These are phyloP conservation scores for Cosmia pyralina DNA, from an alignment of 2,888 invertebrate genomes.

Conservation along the genomic window DNA sequence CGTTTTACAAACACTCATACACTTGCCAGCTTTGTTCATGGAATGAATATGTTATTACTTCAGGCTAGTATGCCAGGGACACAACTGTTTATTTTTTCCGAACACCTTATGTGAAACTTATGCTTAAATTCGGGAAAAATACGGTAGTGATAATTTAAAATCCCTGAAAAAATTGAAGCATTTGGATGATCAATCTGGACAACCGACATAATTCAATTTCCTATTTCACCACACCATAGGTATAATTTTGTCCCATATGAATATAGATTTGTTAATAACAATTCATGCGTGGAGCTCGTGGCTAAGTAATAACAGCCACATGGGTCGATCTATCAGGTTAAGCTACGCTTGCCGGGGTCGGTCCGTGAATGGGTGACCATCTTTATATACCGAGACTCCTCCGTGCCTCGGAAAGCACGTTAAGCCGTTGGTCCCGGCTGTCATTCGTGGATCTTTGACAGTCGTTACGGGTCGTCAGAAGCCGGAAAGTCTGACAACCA, in stretches of 20 bases:
- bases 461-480: too few species aligned
- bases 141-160: not conserved
- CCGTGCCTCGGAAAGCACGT: too few species aligned
- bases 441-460: too few species aligned
- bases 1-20: slow-evolving; percentile 43
- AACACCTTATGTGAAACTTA: not conserved
- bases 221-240: not conserved
- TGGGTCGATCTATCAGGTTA: too few species aligned
- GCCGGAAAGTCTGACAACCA: too few species aligned
- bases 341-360: too few species aligned
- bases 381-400: too few species aligned
- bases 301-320: too few species aligned
- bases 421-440: too few species aligned
- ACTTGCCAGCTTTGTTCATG: slow-evolving; percentile 31
- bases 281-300: too few species aligned
- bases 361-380: too few species aligned
- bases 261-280: not conserved
- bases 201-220: not conserved
- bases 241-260: not conserved
- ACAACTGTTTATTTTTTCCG: not conserved
- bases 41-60: slow-evolving; percentile 51
- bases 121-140: not conserved
- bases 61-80: not conserved
- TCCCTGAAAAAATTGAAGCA: not conserved
- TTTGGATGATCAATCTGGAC: not conserved